Conservation (phyloP, 2,797 vertebrate genomes). For the Tolypeutes matacus region DNA sequence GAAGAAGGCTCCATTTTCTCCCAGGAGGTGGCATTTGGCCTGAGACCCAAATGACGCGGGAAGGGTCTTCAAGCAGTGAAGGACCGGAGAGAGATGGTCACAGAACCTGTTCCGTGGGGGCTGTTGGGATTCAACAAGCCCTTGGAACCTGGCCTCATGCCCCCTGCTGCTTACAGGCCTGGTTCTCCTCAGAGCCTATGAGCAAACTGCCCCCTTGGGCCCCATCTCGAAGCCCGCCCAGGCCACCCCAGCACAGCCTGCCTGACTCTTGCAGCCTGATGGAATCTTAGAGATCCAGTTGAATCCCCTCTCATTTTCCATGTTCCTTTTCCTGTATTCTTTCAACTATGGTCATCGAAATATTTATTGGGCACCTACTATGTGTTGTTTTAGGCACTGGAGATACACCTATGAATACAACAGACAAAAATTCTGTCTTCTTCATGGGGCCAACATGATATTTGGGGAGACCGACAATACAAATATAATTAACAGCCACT, state of each 20-base stretch:
- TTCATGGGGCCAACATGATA: not conserved
- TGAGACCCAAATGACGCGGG: not conserved
- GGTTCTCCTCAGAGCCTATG: no score
- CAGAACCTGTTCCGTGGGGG: no score
- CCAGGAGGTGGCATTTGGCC: not conserved
- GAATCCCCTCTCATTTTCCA: not conserved
- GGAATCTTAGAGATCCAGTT: not conserved
- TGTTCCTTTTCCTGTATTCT: not conserved
- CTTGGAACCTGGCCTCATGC: not conserved
- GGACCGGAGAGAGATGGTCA: no score
- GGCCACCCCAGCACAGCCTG: not conserved
- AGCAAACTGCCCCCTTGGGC: no score
- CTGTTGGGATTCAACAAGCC: not conserved
- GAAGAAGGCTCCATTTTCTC: not conserved
- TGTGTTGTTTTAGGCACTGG: not conserved
- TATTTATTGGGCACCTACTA: not conserved
- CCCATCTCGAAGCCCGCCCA: no score
- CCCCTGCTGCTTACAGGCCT: accelerated
- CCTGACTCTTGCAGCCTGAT: not conserved
- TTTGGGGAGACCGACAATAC: not conserved
- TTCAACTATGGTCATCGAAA: not conserved
- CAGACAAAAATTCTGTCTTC: not conserved
- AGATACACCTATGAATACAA: not conserved
- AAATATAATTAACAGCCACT: not conserved
- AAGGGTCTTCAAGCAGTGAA: not conserved